Base-by-base conservation (phyloP, 2,113 vertebrate species). In the Ailurus styani region DNA sequence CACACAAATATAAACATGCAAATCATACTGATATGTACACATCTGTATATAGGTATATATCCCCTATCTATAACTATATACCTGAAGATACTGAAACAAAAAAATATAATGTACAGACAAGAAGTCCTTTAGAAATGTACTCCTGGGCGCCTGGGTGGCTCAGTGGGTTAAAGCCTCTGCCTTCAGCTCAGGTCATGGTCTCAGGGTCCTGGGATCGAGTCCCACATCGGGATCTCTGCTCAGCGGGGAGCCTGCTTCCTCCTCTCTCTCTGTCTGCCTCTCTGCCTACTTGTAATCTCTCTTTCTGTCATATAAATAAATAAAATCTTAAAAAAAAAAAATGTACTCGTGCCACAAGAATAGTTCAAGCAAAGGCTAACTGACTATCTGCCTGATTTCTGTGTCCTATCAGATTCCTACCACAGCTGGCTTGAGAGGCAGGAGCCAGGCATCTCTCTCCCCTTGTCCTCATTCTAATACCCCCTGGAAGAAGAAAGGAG, bases 301-400 rank as follows among this genome's bases (percentile, higher is more conserved):
- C n/a, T n/a, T n/a, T n/a, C n/a, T n/a, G n/a, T n/a, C n/a, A n/a
- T n/a, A n/a, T n/a, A n/a, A n/a, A n/a, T n/a, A n/a, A n/a, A n/a
- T n/a, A n/a, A n/a, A n/a, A n/a, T n/a, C n/a, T n/a, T n/a, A n/a
- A n/a, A n/a, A n/a, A n/a, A n/a, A n/a, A n/a, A n/a, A 37, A 82
- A 95, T 62, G 47, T 15, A 50, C 55, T 93, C 14, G 6, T 70
- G 62, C 60, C 52, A 72, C 34, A 31, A 55, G 50, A 86, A 91
- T 29, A 92, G 64, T 86, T 91, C 9, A 89, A 91, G 29, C 55
- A 91, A 97, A 96, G 72, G 55, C 64, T 86, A 62, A 55, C 66
- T 84, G 47, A 83, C 40, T 29, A 15, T 82, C 47, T 87, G 89
- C 15, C n/a, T 84, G 40, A 79, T 75, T 91, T 91, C 31, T 92